Conservation (phyloP, 2,888 invertebrate species). For the Caenorhabditis sinica region DNA sequence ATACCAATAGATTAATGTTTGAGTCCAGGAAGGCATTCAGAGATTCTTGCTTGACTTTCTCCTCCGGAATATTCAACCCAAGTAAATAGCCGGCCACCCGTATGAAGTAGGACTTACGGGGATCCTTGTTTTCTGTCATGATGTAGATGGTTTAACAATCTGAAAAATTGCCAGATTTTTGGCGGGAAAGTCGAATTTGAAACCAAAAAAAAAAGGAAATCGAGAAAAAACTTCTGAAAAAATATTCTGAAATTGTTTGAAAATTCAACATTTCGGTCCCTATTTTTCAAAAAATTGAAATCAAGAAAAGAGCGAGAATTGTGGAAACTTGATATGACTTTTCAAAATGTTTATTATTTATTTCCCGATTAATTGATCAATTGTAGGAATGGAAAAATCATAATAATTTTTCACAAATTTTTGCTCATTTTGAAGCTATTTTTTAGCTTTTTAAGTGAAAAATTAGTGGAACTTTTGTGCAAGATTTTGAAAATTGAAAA, state of each 20-base stretch:
- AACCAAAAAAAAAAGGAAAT: not conserved
- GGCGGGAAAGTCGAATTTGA: not conserved
- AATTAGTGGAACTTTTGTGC: too few relatives aligned
- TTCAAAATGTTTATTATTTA: not conserved
- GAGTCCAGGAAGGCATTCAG: constrained; percentile 80
- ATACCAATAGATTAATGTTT: constrained; percentile 74
- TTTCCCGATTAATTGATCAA: too few relatives aligned
- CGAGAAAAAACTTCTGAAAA: not conserved
- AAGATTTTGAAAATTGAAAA: too few relatives aligned
- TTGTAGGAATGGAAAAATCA: too few relatives aligned
- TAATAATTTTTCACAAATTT: too few relatives aligned
- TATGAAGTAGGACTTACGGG: constrained; percentile 64
- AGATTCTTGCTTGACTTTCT: constrained; percentile 79
- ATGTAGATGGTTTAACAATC: too few relatives aligned
- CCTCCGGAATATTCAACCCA: constrained; percentile 73
- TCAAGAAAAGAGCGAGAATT: not conserved
- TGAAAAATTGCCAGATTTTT: not conserved
- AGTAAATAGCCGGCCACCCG: constrained; percentile 71
- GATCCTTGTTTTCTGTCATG: constrained; percentile 53
- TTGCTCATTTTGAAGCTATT: too few relatives aligned
- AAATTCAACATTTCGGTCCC: too few relatives aligned
- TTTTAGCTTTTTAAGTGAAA: too few relatives aligned
- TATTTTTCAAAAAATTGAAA: not conserved
- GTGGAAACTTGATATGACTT: constrained; percentile 3
- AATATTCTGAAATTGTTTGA: not conserved